These are phyloP conservation scores for Caenorhabditis afra DNA, from an alignment of 2,888 invertebrate genomes.

Conservation along the genomic window DNA sequence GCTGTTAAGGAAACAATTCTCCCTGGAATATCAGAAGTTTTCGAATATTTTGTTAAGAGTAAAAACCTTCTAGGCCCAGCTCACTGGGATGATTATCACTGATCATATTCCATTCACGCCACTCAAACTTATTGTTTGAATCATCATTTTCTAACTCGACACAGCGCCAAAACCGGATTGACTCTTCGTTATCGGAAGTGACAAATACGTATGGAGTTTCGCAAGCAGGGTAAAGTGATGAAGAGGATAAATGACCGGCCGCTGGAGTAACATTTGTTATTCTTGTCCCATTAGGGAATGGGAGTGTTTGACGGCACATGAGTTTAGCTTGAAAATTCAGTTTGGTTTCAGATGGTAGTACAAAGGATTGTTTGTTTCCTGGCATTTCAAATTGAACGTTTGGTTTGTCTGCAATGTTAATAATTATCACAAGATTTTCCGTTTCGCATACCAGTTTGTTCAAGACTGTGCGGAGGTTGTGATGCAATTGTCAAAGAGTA, in stretches of 20 bases:
- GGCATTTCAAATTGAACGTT: slow-evolving; percentile 64
- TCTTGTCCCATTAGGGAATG: slow-evolving; percentile 63
- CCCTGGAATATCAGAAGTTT: slow-evolving; percentile 54
- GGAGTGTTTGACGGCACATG: slow-evolving; percentile 70
- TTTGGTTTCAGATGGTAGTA: slow-evolving; percentile 71
- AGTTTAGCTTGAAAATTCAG: slow-evolving; percentile 71
- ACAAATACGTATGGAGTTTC: slow-evolving; percentile 96
- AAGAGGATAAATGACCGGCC: slow-evolving; percentile 96
- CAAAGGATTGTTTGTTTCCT: too few species aligned
- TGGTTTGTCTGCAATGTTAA: slow-evolving; percentile 45
- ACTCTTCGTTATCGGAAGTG: slow-evolving; percentile 92
- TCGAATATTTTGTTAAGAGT: too few species aligned
- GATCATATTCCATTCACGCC: slow-evolving; percentile 79
- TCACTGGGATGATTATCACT: slow-evolving; percentile 72
- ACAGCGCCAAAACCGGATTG: slow-evolving; percentile 85
- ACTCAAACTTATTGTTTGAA: slow-evolving; percentile 54
- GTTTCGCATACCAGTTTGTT: slow-evolving; percentile 51
- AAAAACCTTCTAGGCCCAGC: slow-evolving; percentile 76
- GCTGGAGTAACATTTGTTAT: slow-evolving; percentile 87
- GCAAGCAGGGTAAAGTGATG: slow-evolving; percentile 98
- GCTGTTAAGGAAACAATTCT: slow-evolving; percentile 86
- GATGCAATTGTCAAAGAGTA: slow-evolving; percentile 85
- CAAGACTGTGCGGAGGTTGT: slow-evolving; percentile 68
- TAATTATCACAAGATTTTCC: too few species aligned
- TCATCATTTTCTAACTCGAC: slow-evolving; percentile 4